Evolutionary conservation across 1,140 invertebrate species (phyloP), one percentile per base, ranked within the genome.

Genomic region (Stegodyphus dumicola): DNA sequence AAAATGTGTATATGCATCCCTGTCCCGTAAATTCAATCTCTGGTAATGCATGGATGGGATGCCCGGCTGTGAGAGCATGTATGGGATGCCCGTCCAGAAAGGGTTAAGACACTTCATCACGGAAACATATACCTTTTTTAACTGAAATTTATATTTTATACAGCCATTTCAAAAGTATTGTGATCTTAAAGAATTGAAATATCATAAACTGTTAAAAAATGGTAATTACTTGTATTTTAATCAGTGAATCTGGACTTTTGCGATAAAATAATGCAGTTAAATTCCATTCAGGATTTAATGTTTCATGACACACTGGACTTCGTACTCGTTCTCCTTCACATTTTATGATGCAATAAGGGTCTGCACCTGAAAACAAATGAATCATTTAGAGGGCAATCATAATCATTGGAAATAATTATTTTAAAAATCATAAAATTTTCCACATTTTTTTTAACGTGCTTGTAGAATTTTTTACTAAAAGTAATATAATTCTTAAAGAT

Each of bases 261-360:
- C 92, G 90, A 89, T 93, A 93, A 88, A 93, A 93, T 9, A 93
- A 90, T 53, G 90, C 91, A 52, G 90, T 91, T 53, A 89, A 88
- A 87, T 92, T 90, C 92, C 92, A 93, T 77, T 90, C 89, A 15
- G 93, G 93, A 86, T 92, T 90, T 13, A 89, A 73, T 10, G 92
- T 91, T 87, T 93, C 91, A 49, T 90, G 90, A 48, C 90, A 88
- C 11, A 90, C 88, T 13, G 83, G 87, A 7, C 92, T 92, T 56
- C 88, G 89, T 1, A 92, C 91, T 54, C 89, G 91, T 76, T 92
- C 89, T 64, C 91, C 90, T 88, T 93, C 93, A 90, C 92, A 93
- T 77, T 89, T 90, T 13, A 94, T 90, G 13, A 92, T 89, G 79
- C 91, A 92, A 88, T 93, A 94, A 0, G 93, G 91, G 88, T 93